Conservation (phyloP, 2,888 invertebrate genomes). For the Zaprionus bogoriensis region DNA sequence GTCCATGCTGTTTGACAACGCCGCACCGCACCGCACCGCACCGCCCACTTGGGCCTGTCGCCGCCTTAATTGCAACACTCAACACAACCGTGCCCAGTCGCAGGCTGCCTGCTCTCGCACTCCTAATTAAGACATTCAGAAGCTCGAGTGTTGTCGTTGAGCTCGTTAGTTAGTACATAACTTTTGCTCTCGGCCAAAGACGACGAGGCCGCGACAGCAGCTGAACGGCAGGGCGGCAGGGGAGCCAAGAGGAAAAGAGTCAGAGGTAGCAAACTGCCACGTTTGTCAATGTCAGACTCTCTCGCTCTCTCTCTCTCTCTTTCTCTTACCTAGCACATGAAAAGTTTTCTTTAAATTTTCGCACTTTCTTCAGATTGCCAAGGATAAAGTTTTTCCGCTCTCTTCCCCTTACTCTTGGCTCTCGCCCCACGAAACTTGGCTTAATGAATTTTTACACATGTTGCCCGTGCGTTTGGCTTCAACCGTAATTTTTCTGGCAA, state of each 20-base stretch:
- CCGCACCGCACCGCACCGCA: neutral
- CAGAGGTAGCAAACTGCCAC: too few species aligned
- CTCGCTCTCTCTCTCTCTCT: neutral
- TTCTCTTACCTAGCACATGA: conserved; percentile 6
- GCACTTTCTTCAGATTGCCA: conserved; percentile 64
- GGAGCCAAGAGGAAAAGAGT: neutral
- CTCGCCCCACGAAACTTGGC: too few species aligned
- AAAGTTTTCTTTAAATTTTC: conserved; percentile 77
- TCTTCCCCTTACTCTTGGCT: neutral
- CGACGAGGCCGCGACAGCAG: neutral
- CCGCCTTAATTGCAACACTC: conserved; percentile 71
- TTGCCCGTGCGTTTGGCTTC: conserved; percentile 11
- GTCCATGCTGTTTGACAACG: conserved; percentile 39
- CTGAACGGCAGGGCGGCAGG: neutral
- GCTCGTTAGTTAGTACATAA: conserved; percentile 77
- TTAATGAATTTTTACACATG: conserved; percentile 70
- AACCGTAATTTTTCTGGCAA: conserved; percentile 67
- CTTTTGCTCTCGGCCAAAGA: conserved; percentile 64
- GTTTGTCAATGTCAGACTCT: conserved; percentile 66
- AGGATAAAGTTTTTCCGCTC: conserved; percentile 59
- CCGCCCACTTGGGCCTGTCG: conserved; percentile 44
- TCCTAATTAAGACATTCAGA: conserved; percentile 75
- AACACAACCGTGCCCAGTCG: conserved; percentile 48
- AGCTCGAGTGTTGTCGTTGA: conserved; percentile 75
- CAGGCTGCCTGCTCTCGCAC: conserved; percentile 45